Evolutionary conservation across 2,888 invertebrate genomes (phyloP).

Genomic region (Mythimna loreyi): DNA sequence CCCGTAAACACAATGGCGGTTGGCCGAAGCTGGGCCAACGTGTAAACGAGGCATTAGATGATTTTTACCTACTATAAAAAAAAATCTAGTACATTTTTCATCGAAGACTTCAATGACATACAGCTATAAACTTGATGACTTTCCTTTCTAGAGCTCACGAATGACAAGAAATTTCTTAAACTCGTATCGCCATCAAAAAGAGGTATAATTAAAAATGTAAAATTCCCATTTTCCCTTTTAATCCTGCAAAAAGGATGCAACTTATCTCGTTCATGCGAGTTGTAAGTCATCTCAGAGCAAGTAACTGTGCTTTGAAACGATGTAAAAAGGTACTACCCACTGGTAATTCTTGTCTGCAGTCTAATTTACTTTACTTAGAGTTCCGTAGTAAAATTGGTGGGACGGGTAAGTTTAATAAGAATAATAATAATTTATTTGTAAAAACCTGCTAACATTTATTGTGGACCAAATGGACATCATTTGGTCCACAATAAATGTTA

Average conservation of each 20-base stretch:
- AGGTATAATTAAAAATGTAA: conserved; percentile 35
- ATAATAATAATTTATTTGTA: too few relatives aligned
- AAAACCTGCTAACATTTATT: too few relatives aligned
- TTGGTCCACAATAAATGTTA: too few relatives aligned
- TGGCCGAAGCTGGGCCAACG: too few relatives aligned
- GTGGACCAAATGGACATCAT: too few relatives aligned
- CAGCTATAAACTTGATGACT: not conserved
- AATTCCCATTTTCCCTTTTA: conserved; percentile 32
- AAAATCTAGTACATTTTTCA: too few relatives aligned
- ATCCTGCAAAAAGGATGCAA: conserved; percentile 30
- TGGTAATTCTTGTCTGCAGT: conserved; percentile 45
- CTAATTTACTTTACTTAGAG: conserved; percentile 48
- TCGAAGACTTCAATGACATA: too few relatives aligned
- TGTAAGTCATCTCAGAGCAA: conserved; percentile 45
- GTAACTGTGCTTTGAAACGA: conserved; percentile 33
- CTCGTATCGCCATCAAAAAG: not conserved
- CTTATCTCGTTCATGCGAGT: conserved; percentile 52
- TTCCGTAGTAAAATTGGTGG: not conserved
- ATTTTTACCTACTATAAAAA: too few relatives aligned
- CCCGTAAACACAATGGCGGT: too few relatives aligned
- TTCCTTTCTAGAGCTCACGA: not conserved
- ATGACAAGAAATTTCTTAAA: not conserved
- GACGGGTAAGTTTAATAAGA: not conserved
- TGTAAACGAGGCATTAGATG: too few relatives aligned
- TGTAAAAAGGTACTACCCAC: conserved; percentile 8